Percentiles rank a stretch among this genome's conserved stretches.
phyloP scores from a whole-genome alignment of 2,888 invertebrate species.

The Cheilosia vulpina region DNA sequence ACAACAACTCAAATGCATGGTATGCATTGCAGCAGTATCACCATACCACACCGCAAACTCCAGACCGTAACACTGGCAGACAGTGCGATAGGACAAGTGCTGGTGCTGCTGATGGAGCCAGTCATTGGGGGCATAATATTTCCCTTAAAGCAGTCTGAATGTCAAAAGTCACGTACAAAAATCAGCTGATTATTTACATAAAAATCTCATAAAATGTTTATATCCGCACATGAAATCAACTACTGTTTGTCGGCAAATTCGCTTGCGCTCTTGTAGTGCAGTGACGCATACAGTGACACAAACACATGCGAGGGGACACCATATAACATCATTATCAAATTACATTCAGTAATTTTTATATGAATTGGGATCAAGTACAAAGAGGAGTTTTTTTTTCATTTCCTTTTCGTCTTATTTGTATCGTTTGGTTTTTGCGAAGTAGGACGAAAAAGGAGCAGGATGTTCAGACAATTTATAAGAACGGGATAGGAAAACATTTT shows the following conservation, averaged over 20 bases:
- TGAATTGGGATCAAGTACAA: conserved; percentile 46
- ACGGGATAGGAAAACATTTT: background rate
- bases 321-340: conserved; percentile 55
- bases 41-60: conserved; percentile 5
- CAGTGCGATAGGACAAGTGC: conserved; percentile 52
- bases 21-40: conserved; percentile 62
- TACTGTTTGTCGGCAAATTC: conserved; percentile 47
- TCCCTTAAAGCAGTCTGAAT: conserved; percentile 17
- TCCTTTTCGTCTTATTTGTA: conserved; percentile 2
- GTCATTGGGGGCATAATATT: background rate
- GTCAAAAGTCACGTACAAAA: conserved; percentile 70
- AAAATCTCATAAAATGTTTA: conserved; percentile 72
- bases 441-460: conserved; percentile 47
- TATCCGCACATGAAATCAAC: conserved; percentile 60
- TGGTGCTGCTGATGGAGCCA: conserved; percentile 1
- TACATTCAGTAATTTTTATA: conserved; percentile 59
- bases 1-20: conserved; percentile 22
- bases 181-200: conserved; percentile 75
- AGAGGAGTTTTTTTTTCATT: background rate
- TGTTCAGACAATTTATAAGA: conserved; percentile 5
- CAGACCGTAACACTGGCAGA: conserved; percentile 45
- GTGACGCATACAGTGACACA: conserved; percentile 6
- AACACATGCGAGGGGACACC: conserved; percentile 34
- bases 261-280: conserved; percentile 30
- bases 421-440: conserved; percentile 16